A percentile compares a stretch with the other conserved stretches of the same genome.
These are phyloP conservation scores for Platypus cylindrus DNA, from an alignment of 2,888 invertebrate species.

Conservation along the genomic window DNA sequence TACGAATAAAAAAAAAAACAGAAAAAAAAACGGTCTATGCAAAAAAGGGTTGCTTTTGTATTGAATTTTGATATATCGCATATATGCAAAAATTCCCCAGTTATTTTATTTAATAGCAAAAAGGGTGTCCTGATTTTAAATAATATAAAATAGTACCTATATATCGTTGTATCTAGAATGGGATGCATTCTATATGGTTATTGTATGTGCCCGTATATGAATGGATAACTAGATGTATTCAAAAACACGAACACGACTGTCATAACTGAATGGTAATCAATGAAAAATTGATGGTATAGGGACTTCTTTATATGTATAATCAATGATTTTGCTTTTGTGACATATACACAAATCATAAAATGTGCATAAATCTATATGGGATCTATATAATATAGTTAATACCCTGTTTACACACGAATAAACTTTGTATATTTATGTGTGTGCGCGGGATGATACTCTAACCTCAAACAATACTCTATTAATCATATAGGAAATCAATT, in stretches of 20 bases:
- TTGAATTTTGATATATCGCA: slow-evolving; percentile 27
- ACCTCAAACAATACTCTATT: too few relatives aligned
- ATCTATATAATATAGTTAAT: too few relatives aligned
- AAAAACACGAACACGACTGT: slow-evolving; percentile 35
- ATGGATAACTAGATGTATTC: slow-evolving; percentile 40
- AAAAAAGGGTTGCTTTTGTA: slow-evolving; percentile 32
- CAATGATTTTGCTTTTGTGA: slow-evolving; percentile 27
- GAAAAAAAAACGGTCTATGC: too few relatives aligned
- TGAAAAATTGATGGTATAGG: slow-evolving; percentile 34
- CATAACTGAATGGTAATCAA: slow-evolving; percentile 38
- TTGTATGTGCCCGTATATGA: slow-evolving; percentile 31
- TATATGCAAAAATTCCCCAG: slow-evolving; percentile 21
- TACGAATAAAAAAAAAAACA: slow-evolving; percentile 24
- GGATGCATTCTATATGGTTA: slow-evolving; percentile 31
- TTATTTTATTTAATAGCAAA: slow-evolving; percentile 20
- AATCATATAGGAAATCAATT: too few relatives aligned
- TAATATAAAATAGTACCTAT: neutral
- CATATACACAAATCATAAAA: slow-evolving; percentile 27
- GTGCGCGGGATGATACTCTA: too few relatives aligned
- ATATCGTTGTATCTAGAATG: slow-evolving; percentile 24
- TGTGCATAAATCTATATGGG: slow-evolving; percentile 23
- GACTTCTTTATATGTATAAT: too few relatives aligned
- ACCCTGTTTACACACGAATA: slow-evolving; percentile 14
- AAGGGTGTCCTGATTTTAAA: slow-evolving; percentile 19
- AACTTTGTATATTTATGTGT: slow-evolving; percentile 10